Base-by-base conservation (phyloP, 2,113 vertebrate species). In the Gallinago jamesoni region DNA sequence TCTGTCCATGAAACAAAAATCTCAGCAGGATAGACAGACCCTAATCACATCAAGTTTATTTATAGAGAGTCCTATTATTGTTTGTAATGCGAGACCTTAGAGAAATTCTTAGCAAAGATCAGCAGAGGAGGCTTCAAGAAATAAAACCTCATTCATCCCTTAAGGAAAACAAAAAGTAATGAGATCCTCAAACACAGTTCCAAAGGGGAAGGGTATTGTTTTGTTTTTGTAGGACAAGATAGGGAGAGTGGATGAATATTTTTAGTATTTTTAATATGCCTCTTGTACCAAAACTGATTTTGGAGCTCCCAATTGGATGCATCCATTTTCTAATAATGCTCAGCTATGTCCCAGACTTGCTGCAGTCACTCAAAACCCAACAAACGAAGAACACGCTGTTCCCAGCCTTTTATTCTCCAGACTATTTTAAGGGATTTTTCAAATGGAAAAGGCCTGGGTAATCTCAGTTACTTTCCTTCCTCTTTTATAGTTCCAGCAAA, bases 371-470 rank as follows among this genome's bases (percentile, higher is more conserved):
- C 76, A 92, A 52, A 90, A 81, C 56, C 53, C 60, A 78, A 31
- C 45, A 57, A 94, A 35, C 43, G 60, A 82, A 84, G 89, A 92
- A 97, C 95, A 85, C 16, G 2, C 57, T 83, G 94, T 97, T 94
- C 94, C 74, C 67, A 69, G 59, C n/a, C 74, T 79, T 96, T 90
- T 87, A 56, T 94, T 87, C 77, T 89, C 53, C 24, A 9, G n/a
- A 52, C 62, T 96, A 85, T 96, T 96, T 96, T 89, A 92, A 70
- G 20, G 53, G 74, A n/a, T 82, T 96, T 96, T 95, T 93, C 63
- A 76, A 57, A 67, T 91, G 94, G 84, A 95, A 96, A 95, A 91
- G 80, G 87, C 60, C 80, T 95, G 96, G 80, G 41, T 86, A 91
- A 78, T 94, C 89, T 92, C 91, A 74, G 35, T 81, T 78, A 55